Conservation (phyloP, 2,888 invertebrate genomes). For the Mactromeris polynyma region DNA sequence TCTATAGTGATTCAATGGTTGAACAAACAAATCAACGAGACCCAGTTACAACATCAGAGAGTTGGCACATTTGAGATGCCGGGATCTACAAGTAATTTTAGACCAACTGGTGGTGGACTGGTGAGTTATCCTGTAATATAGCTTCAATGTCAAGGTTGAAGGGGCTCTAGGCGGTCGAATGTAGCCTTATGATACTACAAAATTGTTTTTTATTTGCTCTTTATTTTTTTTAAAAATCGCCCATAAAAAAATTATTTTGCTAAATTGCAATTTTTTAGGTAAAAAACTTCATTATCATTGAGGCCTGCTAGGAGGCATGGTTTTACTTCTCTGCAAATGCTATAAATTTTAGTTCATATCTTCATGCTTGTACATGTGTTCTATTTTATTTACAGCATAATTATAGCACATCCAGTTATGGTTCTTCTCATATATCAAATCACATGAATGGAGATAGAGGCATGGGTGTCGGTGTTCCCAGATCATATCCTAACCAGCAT, state of each 20-base stretch:
- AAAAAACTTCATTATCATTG: neutral
- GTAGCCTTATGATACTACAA: too few species aligned
- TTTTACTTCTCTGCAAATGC: neutral
- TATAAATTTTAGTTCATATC: neutral
- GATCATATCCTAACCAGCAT: slow-evolving; percentile 73
- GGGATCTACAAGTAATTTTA: slow-evolving; percentile 71
- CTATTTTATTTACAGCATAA: slow-evolving; percentile 77
- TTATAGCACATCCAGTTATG: slow-evolving; percentile 82
- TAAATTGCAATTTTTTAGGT: too few species aligned
- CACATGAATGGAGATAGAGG: slow-evolving; percentile 68
- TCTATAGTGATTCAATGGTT: slow-evolving; percentile 88
- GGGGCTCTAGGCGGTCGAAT: too few species aligned
- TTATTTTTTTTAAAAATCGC: too few species aligned
- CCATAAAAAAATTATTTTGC: too few species aligned
- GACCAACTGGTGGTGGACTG: slow-evolving; percentile 75
- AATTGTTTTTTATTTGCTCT: too few species aligned
- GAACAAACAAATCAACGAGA: slow-evolving; percentile 87
- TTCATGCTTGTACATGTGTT: neutral
- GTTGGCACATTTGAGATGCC: slow-evolving; percentile 82
- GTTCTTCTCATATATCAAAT: slow-evolving; percentile 73
- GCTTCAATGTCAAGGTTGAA: neutral
- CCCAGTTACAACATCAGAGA: slow-evolving; percentile 81
- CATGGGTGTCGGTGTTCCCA: slow-evolving; percentile 72
- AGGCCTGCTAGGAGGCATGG: too few species aligned
- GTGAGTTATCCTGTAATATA: slow-evolving; percentile 63